phyloP scores from a whole-genome alignment of 2,888 invertebrate genomes.

The Andrena minutula region DNA sequence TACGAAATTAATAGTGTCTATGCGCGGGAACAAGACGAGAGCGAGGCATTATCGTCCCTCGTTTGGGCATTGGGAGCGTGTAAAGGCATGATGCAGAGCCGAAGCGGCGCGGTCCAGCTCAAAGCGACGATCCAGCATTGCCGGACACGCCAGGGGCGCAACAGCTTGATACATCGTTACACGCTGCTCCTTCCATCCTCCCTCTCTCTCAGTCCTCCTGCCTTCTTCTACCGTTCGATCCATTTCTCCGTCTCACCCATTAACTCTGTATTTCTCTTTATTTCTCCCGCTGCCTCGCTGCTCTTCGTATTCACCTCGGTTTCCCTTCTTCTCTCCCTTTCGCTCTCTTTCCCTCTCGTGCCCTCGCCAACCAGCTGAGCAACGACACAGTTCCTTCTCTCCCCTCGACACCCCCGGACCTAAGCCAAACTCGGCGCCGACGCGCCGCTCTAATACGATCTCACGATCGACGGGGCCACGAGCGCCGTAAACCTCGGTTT shows the following conservation, averaged over 20 bases:
- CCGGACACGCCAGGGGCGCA: constrained; percentile 84
- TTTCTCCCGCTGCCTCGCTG: neutral
- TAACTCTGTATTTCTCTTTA: constrained; percentile 35
- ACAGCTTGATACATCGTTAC: constrained; percentile 85
- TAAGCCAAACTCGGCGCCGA: constrained; percentile 68
- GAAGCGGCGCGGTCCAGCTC: constrained; percentile 80
- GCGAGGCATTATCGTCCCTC: constrained; percentile 81
- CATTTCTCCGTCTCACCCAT: constrained; percentile 32
- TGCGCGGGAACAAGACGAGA: constrained; percentile 80
- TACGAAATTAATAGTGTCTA: constrained; percentile 84
- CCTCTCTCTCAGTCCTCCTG: constrained; percentile 34
- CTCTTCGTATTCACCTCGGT: constrained; percentile 10
- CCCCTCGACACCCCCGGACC: constrained; percentile 49
- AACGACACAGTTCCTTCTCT: constrained; percentile 15
- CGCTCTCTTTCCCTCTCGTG: constrained; percentile 19
- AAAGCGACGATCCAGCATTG: constrained; percentile 83
- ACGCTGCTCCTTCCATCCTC: constrained; percentile 79
- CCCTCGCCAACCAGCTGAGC: neutral
- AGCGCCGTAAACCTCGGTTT: constrained; percentile 71
- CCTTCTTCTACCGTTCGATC: constrained; percentile 27
- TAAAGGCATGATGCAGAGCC: constrained; percentile 82
- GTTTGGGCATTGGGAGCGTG: constrained; percentile 83
- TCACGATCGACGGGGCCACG: constrained; percentile 72
- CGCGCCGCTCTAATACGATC: constrained; percentile 70
- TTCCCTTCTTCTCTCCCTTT: constrained; percentile 21